Evolutionary conservation across 2,113 vertebrate genomes (phyloP), one percentile per base, ranked within the genome.

Genomic region (Megaceryle maxima): DNA sequence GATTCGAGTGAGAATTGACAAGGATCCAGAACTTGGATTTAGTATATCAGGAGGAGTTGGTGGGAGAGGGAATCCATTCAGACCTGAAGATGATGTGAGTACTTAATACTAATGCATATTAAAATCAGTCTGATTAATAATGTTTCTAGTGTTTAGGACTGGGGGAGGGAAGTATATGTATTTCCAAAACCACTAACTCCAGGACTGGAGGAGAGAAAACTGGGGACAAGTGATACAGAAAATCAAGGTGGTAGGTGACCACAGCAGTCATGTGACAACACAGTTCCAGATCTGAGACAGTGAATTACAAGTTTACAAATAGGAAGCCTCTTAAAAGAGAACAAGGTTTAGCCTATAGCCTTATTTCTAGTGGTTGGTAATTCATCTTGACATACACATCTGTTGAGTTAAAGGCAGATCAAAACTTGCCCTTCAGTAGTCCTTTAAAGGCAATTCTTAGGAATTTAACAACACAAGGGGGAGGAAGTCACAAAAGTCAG

Each of bases 11-110:
- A 99, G 98, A 97, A 97, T 99, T 88, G 98, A 99, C 97, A 99
- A 99, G 97, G 99, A 99, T 96, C 99, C 99, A 57, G 99, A 99
- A 97, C 98, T 99, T 95, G 99, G 99, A 90, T 99, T 99, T 98
- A 99, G 99, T 97, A 99, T 99, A 98, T 99, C 99, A 44, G 99
- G 99, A 97, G 99, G 99, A 96, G 98, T 99, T 51, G 99, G 99
- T 64, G 99, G 99, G 25, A 99, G 99, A 97, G 99, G 99, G 92
- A 99, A 99, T 91, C 99, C 99, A 39, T 99, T 99, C 95, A 99
- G 96, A 91, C 99, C 99, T 75, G 99, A 99, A 37, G 99, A 99
- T 90, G 99, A 99, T 92, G 99, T 99, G 98, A 97, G 98, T 97
- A 94, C 96, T 96, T 76, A 80, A 56, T 66, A 41, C 29, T 88